Conservation (phyloP, 1,140 invertebrate genomes). For the Grapholita molesta region DNA sequence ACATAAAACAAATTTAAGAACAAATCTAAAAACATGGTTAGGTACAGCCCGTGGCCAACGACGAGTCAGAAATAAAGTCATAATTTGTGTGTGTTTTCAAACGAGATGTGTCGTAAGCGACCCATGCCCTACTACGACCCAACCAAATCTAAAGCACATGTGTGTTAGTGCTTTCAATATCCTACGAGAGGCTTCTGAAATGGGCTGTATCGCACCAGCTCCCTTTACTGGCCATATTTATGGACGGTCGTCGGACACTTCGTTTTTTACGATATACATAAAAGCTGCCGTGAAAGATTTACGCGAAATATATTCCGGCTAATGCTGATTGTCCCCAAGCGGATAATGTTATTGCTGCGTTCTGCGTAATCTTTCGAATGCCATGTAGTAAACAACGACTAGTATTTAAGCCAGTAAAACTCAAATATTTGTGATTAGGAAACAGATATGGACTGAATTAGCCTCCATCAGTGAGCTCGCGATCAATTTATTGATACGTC, state of each 20-base stretch:
- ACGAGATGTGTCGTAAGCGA: slow-evolving; percentile 15
- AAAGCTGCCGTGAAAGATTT: slow-evolving; percentile 72
- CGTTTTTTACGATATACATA: slow-evolving; percentile 76
- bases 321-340: slow-evolving; percentile 61
- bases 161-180: neutral
- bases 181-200: neutral
- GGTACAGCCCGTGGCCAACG: neutral
- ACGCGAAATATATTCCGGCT: slow-evolving; percentile 72
- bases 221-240: slow-evolving; percentile 69
- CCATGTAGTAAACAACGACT: slow-evolving; percentile 34
- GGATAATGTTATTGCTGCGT: slow-evolving; percentile 45
- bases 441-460: slow-evolving; percentile 18
- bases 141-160: neutral
- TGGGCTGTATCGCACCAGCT: slow-evolving; percentile 13
- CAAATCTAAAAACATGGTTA: neutral
- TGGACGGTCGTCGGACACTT: slow-evolving; percentile 57
- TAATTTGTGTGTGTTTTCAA: slow-evolving; percentile 9
- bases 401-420: neutral
- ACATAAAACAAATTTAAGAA: too few relatives aligned
- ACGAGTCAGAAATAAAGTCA: slow-evolving; percentile 1
- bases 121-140: neutral
- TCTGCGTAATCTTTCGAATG: slow-evolving; percentile 21
- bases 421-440: slow-evolving; percentile 17
- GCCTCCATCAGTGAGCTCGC: slow-evolving; percentile 1
- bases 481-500: slow-evolving; percentile 76